Evolutionary conservation across 2,797 vertebrate species (phyloP).

Genomic region (Dryobates pubescens): DNA sequence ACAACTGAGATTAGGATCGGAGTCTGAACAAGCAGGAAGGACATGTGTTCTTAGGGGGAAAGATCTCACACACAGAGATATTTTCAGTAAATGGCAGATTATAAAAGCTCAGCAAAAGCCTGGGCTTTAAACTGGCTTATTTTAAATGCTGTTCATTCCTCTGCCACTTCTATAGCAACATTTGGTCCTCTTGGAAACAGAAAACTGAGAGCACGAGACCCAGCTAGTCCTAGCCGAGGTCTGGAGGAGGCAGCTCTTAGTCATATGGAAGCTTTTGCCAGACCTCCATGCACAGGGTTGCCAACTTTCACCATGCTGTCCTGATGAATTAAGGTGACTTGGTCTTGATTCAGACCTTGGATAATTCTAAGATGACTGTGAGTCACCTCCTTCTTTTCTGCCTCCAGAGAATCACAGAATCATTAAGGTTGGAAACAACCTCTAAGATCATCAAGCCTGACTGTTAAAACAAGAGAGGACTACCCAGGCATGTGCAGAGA

Average conservation of each 20-base stretch:
- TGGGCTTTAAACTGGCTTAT: constrained; percentile 12
- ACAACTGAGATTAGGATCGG: constrained; percentile 58
- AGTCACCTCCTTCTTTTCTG: neutral
- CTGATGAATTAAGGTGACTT: neutral
- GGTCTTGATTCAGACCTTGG: neutral
- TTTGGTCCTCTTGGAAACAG: neutral
- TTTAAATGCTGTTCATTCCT: neutral
- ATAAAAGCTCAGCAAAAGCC: constrained; percentile 46
- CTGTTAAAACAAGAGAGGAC: too few relatives aligned
- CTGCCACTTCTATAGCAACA: constrained; percentile 16
- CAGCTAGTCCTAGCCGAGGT: neutral
- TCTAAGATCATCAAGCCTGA: too few relatives aligned
- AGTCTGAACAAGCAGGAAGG: constrained; percentile 57
- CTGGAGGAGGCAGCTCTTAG: neutral
- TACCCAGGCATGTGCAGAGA: too few relatives aligned
- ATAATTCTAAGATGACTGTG: neutral
- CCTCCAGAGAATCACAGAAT: neutral
- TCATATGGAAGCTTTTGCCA: neutral
- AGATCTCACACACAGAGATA: constrained; percentile 45
- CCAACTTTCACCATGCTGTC: neutral
- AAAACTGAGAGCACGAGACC: neutral
- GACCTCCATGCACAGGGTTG: neutral
- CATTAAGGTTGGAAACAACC: too few relatives aligned
- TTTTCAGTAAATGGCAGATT: constrained; percentile 52
- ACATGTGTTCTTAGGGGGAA: constrained; percentile 50